Evolutionary conservation across 2,888 invertebrate species (phyloP), one percentile per base, ranked within the genome.

Genomic region (Seira sanloemensis): DNA sequence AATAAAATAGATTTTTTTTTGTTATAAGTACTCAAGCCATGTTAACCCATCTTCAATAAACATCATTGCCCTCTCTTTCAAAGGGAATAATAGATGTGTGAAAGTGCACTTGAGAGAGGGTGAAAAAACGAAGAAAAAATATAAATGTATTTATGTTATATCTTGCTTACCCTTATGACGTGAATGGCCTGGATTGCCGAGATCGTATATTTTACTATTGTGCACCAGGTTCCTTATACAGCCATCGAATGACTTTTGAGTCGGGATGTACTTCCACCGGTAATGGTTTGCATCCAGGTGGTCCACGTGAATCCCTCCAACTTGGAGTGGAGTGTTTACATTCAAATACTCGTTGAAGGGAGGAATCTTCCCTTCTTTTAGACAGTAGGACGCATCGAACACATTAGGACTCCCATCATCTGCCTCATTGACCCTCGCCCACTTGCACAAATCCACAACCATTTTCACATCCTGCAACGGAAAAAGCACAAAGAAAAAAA

Each of bases 291-390:
- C 96, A 90, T 97, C 97, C 90, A 97, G 96, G 90, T 97, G 96
- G 90, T 97, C 96, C 58, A 97, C 95, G 90, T 96, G 97, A 19
- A 97, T 92, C 7, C 98, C 98, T 78, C 99, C 99, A 82, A 99
- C 94, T 93, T 99, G 98, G 72, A 99, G 92, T 0, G 98, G 97
- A 0, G 97, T 95, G 92, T 98, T 98, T 0, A 98, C 97, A 92
- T 98, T 98, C 73, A 99, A 93, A 91, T 97, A 98, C 92, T 97
- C 97, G 91, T 96, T 98, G 91, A 98, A 98, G 0, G 98, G 97
- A 2, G 97, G 97, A 88, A 98, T 97, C 18, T 94, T 94, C 27
- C 97, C 97, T 86, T 94, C 94, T 0, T 97, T 97, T 92, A 97
- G 97, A 91, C 98, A 98, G 9, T 95, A 95, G 50, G 95, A 94